Conservation (phyloP, 64 coral and sea anemone species). For the Montipora cactus region DNA sequence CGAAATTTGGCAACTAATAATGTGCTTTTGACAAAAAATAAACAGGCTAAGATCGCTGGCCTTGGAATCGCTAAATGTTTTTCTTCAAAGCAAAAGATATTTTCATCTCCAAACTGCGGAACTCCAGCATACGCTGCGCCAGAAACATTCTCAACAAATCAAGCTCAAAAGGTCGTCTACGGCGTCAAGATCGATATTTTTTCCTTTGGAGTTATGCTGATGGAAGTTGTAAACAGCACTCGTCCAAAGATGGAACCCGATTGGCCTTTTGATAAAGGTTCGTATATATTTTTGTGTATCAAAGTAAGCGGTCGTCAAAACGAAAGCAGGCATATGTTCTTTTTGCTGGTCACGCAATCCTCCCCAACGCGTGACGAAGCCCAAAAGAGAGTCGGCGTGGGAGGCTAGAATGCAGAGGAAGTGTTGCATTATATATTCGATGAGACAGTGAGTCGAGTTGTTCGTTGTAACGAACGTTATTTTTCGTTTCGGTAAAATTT, state of each 20-base stretch:
- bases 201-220: conserved; percentile 82
- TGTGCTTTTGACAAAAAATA: conserved; percentile 63
- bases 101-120: conserved; percentile 73
- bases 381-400: too few relatives aligned
- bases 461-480: too few relatives aligned
- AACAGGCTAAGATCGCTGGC: conserved; percentile 85
- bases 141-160: conserved; percentile 69
- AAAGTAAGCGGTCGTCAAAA: too few relatives aligned
- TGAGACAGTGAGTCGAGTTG: too few relatives aligned
- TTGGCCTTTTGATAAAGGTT: conserved; percentile 79
- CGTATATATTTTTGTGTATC: too few relatives aligned
- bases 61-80: conserved; percentile 88
- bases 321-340: too few relatives aligned
- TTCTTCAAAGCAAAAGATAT: conserved; percentile 55
- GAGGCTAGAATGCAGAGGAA: too few relatives aligned
- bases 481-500: too few relatives aligned
- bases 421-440: too few relatives aligned
- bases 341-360: too few relatives aligned
- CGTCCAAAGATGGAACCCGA: conserved; percentile 72
- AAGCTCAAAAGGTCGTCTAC: conserved; percentile 46
- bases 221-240: conserved; percentile 77
- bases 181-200: conserved; percentile 84
- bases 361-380: too few relatives aligned
- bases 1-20: conserved; percentile 86
- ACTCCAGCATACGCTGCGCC: conserved; percentile 89